These are phyloP conservation scores for Drosophila stalkeri DNA, from an alignment of 2,888 invertebrate species.

Conservation along the genomic window DNA sequence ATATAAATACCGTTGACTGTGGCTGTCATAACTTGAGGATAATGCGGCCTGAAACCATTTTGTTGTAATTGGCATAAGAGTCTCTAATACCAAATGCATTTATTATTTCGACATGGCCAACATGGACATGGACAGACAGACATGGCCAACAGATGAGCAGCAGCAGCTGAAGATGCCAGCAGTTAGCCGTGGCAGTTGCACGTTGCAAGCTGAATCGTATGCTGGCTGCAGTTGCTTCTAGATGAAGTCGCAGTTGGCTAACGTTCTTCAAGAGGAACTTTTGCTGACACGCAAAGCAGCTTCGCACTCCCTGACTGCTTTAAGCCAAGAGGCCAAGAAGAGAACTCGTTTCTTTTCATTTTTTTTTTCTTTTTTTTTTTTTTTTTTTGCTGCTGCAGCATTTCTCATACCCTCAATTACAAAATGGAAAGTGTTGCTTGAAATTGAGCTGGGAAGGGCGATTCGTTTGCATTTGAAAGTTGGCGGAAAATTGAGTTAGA, in stretches of 20 bases:
- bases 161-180: not conserved
- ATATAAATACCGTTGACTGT: conserved; percentile 27
- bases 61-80: conserved; percentile 78
- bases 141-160: conserved; percentile 16
- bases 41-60: conserved; percentile 82
- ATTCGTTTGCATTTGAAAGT: not conserved
- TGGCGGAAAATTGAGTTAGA: not conserved
- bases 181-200: conserved; percentile 8
- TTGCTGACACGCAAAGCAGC: conserved; percentile 64
- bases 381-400: conserved; percentile 4
- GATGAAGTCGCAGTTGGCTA: conserved; percentile 11
- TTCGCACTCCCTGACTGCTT: conserved; percentile 30
- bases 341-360: conserved; percentile 37
- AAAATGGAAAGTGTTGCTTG: conserved; percentile 38
- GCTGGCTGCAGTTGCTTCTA: conserved; percentile 15
- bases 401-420: conserved; percentile 38
- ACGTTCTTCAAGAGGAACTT: conserved; percentile 24
- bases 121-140: conserved; percentile 32
- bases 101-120: conserved; percentile 76
- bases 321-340: conserved; percentile 45
- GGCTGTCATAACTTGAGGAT: conserved; percentile 81
- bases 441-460: not conserved
- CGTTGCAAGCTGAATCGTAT: conserved; percentile 16
- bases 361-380: conserved; percentile 2
- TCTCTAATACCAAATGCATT: conserved; percentile 77